phyloP scores from a whole-genome alignment of 92 coral and sea anemone species.

The Hydrozoanthus gracilis region DNA sequence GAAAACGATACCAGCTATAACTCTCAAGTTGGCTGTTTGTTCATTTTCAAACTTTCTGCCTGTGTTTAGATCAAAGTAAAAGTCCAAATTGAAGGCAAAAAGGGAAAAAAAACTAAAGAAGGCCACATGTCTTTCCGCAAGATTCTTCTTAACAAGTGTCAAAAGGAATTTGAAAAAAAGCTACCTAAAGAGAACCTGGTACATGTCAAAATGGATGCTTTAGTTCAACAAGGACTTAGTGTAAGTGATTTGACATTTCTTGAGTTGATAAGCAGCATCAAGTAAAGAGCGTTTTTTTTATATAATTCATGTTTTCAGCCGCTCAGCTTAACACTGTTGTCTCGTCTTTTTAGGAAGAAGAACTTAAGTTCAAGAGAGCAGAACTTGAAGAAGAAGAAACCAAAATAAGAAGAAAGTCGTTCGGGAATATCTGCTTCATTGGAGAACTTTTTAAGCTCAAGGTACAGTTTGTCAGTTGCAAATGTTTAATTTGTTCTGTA shows the following conservation, averaged over 20 bases:
- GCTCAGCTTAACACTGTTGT: not conserved
- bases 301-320: not conserved
- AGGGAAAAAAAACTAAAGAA: conserved; percentile 63
- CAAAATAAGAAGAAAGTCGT: conserved; percentile 73
- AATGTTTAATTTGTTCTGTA: too few species aligned
- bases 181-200: conserved; percentile 75
- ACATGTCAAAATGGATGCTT: conserved; percentile 69
- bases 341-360: conserved; percentile 67
- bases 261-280: too few species aligned
- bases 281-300: too few species aligned
- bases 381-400: conserved; percentile 70
- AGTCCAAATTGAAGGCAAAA: conserved; percentile 52
- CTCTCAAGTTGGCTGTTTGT: too few species aligned
- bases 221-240: conserved; percentile 67
- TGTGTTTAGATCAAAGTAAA: conserved; percentile 16
- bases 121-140: conserved; percentile 76
- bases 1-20: too few species aligned
- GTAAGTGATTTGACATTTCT: too few species aligned
- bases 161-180: conserved; percentile 97
- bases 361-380: conserved; percentile 65
- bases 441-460: conserved; percentile 95
- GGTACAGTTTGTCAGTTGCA: conserved; percentile 48
- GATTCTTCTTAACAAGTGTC: conserved; percentile 91
- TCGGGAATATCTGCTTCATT: conserved; percentile 95
- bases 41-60: too few species aligned